Conservation (phyloP, 2,113 vertebrate species). For the Sphaerodactylus townsendi region DNA sequence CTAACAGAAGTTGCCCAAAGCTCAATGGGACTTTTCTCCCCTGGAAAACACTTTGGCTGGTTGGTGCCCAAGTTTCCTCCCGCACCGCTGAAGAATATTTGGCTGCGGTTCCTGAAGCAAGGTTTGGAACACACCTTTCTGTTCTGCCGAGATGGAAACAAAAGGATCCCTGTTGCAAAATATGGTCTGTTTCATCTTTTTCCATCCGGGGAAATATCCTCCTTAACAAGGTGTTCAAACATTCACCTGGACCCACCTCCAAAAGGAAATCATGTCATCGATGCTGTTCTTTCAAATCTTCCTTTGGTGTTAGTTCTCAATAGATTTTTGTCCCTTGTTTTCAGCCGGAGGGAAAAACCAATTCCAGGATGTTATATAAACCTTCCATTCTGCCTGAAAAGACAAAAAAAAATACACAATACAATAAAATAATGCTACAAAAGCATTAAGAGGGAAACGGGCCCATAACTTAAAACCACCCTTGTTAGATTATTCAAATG, state of each 20-base stretch:
- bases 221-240: background rate
- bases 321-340: background rate
- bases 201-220: background rate
- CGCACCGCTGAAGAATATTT: background rate
- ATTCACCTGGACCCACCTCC: background rate
- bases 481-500: conserved; percentile 78
- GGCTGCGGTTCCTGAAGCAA: background rate
- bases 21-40: background rate
- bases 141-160: background rate
- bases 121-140: background rate
- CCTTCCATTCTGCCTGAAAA: background rate
- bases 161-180: background rate
- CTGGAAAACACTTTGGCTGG: background rate
- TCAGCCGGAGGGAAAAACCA: conserved; percentile 7
- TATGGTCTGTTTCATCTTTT: background rate
- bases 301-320: background rate
- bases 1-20: background rate
- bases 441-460: conserved; percentile 33
- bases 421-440: conserved; percentile 1
- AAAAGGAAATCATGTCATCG: conserved; percentile 11
- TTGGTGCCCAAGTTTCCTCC: background rate
- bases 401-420: conserved; percentile 16
- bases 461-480: conserved; percentile 48
- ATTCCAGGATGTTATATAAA: background rate
- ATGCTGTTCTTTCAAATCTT: conserved; percentile 3